A percentile compares a stretch with the other conserved stretches of the same genome.
Evolutionary conservation across 2,797 vertebrate genomes (phyloP).

Genomic region (Percopsis omiscomaycus): DNA sequence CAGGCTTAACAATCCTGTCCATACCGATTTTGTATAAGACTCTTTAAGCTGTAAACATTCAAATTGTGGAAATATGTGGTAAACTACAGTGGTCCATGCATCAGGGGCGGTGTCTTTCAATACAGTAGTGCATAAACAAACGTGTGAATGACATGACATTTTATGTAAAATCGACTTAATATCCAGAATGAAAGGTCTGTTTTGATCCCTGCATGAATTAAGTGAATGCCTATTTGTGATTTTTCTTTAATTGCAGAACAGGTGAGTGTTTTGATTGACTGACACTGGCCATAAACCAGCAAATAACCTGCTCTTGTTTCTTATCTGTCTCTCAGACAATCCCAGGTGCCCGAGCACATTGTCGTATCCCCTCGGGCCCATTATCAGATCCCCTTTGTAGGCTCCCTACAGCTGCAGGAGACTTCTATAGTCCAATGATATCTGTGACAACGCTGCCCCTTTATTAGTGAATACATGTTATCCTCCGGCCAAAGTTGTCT

Average conservation of each 20-base stretch:
- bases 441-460: constrained; percentile 55
- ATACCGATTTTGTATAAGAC: too few species aligned
- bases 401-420: constrained; percentile 58
- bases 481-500: constrained; percentile 20
- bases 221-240: constrained; percentile 37
- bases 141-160: too few species aligned
- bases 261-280: constrained; percentile 66
- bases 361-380: constrained; percentile 77
- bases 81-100: too few species aligned
- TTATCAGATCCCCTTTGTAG: constrained; percentile 80
- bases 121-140: too few species aligned
- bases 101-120: too few species aligned
- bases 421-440: constrained; percentile 58
- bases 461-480: constrained; percentile 53
- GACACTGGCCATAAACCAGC: constrained; percentile 72
- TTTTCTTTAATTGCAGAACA: constrained; percentile 43
- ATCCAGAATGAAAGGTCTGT: not conserved
- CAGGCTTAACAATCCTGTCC: not conserved
- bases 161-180: not conserved
- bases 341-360: constrained; percentile 75
- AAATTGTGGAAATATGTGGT: too few species aligned
- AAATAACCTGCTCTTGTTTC: constrained; percentile 72
- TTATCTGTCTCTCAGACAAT: constrained; percentile 74
- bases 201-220: constrained; percentile 33
- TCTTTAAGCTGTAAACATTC: too few species aligned